Evolutionary conservation across 2,888 invertebrate genomes (phyloP).

Genomic region (Orthonevra nobilis): DNA sequence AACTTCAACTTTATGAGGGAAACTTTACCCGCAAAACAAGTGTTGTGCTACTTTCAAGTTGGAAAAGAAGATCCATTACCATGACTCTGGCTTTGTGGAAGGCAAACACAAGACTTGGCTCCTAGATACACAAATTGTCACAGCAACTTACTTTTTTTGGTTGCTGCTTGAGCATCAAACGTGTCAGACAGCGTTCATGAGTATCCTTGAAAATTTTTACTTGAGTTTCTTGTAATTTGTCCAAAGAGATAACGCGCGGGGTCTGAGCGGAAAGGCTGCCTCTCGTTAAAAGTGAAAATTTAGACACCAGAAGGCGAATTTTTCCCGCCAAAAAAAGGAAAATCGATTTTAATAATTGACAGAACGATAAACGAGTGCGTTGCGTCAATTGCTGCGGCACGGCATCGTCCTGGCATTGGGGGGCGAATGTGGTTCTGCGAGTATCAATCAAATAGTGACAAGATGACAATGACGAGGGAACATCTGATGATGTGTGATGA

Average conservation of each 20-base stretch:
- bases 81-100: background rate
- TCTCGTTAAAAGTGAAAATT: no score
- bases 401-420: background rate
- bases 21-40: conserved; percentile 27
- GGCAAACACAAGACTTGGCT: conserved; percentile 15
- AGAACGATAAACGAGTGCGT: background rate
- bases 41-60: conserved; percentile 13
- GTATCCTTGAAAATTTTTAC: no score
- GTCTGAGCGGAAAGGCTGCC: no score
- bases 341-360: conserved; percentile 33
- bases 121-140: background rate
- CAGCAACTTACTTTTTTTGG: no score
- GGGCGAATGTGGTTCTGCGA: background rate
- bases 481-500: conserved; percentile 3
- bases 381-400: background rate
- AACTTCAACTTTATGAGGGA: no score
- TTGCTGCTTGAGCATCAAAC: no score
- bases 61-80: conserved; percentile 1
- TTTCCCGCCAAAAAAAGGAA: no score
- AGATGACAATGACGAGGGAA: conserved; percentile 25
- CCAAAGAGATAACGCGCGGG: no score
- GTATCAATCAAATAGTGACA: conserved; percentile 48
- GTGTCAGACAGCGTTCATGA: no score
- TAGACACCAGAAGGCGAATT: no score
- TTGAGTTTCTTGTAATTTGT: no score